phyloP scores from a whole-genome alignment of 2,113 vertebrate species.

The Rhinolophus ferrumequinum region DNA sequence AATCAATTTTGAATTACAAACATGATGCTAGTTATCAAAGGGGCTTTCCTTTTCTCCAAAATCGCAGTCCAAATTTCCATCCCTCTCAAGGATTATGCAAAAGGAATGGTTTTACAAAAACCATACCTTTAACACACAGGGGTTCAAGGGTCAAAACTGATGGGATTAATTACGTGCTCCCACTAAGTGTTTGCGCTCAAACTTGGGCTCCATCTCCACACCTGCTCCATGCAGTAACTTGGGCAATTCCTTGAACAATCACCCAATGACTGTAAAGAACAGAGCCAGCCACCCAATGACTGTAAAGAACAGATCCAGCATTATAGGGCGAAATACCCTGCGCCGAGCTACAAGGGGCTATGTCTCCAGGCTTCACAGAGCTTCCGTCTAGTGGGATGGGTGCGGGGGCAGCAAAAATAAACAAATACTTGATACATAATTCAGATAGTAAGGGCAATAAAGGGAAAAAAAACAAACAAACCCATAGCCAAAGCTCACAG shows the following conservation, averaged over 20 bases:
- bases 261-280: background rate
- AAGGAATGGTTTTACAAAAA: background rate
- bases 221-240: too few relatives aligned
- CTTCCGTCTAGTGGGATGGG: background rate
- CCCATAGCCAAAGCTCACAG: background rate
- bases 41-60: background rate
- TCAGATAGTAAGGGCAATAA: background rate
- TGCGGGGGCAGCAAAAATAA: background rate
- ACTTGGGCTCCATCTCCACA: fast-evolving
- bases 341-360: background rate
- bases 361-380: background rate
- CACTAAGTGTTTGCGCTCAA: background rate
- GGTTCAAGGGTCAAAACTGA: background rate
- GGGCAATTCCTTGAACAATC: background rate
- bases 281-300: fast-evolving
- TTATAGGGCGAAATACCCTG: fast-evolving
- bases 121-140: background rate
- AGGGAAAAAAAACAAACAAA: background rate
- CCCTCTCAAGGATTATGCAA: background rate
- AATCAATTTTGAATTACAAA: background rate
- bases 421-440: background rate
- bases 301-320: background rate
- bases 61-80: background rate
- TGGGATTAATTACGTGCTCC: background rate
- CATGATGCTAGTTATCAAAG: background rate